These are phyloP conservation scores for Apostichopus parvimensis DNA, from an alignment of 35 echinoderm and acorn worm species.

Conservation along the genomic window DNA sequence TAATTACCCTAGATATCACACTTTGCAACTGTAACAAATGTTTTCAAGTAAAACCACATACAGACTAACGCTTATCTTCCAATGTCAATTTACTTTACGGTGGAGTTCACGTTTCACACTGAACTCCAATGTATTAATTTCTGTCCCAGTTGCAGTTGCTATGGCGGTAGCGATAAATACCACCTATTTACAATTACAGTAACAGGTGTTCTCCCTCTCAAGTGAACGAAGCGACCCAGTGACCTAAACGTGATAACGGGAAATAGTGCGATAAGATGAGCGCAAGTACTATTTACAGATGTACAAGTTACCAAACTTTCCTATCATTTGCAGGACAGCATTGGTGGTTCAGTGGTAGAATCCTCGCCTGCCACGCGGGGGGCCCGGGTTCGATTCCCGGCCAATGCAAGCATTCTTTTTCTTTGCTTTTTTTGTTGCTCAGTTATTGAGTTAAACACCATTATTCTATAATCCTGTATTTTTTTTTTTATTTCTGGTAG, in stretches of 20 bases:
- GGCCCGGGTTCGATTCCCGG: conserved; percentile 89
- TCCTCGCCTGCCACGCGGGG: conserved; percentile 94
- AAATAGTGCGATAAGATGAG: background rate
- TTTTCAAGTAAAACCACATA: no score
- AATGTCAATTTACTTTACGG: background rate
- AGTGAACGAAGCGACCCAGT: background rate
- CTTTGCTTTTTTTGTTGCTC: no score
- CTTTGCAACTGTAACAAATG: conserved; percentile 8
- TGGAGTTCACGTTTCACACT: no score
- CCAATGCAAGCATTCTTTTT: conserved; percentile 66
- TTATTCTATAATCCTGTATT: no score
- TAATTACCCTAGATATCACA: background rate
- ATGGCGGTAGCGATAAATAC: background rate
- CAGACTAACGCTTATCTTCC: background rate
- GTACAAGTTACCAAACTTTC: background rate
- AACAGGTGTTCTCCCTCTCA: background rate
- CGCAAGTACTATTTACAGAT: background rate
- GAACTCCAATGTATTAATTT: conserved; percentile 4
- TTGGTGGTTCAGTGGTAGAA: conserved; percentile 95
- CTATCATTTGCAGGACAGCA: conserved; percentile 1
- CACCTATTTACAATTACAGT: background rate
- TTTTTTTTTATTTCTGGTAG: no score
- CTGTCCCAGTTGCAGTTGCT: conserved; percentile 6
- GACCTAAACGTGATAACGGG: background rate
- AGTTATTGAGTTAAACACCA: no score